Evolutionary conservation across 2,888 invertebrate genomes (phyloP), one percentile per base, ranked within the genome.

Genomic region (Dastarcus helophoroides): DNA sequence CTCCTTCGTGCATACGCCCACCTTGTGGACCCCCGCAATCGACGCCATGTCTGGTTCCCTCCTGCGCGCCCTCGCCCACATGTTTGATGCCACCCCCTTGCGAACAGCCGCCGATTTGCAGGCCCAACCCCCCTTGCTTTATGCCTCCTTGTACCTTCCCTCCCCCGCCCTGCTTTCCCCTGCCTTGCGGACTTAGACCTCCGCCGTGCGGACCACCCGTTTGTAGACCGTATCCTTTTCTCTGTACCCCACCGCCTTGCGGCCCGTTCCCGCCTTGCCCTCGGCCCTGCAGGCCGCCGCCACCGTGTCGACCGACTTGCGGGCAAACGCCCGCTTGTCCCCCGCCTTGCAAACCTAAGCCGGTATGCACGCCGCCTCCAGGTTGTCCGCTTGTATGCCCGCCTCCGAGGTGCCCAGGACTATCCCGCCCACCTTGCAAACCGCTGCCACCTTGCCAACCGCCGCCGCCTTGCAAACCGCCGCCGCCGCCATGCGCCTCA

Each of bases 361-460:
- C 19, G 6, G 6, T n/a, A n/a, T 6, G 19, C n/a, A 17, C 19
- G 19, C 19, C 19, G 19, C 6, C n/a, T 17, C 19, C 19, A 7
- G 6, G 19, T 17, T 17, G 19, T 17, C n/a, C 19, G n/a, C 19
- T 7, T 17, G n/a, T 17, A 7, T 17, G 6, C 19, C 6, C 6
- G n/a, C 19, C 19, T 7, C 19, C 19, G 19, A 7, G 6, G n/a
- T 6, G 6, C n/a, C 19, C 19, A 17, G 6, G n/a, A 24, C 25
- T 6, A 3, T 13, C 25, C 8, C n/a, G 11, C 6, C 19, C 19
- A 17, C 19, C 19, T 17, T 17, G 19, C 19, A 7, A 17, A 7
- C 19, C 19, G 6, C 19, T n/a, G n/a, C 19, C 19, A 17, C 19
- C 19, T 7, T 17, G 6, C 23, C 9, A 23, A n/a, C 23, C 23